Percentiles rank a stretch among this genome's conserved stretches.
phyloP scores from a whole-genome alignment of 2,888 invertebrate genomes.

The Drosophila atripex region DNA sequence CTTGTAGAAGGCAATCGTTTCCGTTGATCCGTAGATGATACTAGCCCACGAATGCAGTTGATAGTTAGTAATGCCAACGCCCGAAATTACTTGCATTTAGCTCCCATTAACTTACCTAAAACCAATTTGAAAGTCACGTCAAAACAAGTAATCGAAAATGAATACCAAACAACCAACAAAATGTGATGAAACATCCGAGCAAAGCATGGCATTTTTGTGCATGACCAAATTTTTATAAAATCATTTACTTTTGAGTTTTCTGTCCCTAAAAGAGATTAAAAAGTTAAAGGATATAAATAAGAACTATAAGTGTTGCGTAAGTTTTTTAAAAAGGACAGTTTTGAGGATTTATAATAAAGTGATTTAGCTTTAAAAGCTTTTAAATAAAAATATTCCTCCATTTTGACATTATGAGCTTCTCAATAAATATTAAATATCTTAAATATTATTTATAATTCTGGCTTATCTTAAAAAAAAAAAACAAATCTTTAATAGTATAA shows the following conservation, averaged over 20 bases:
- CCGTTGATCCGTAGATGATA: conserved; percentile 23
- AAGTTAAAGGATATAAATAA: background rate
- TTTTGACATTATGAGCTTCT: too few relatives aligned
- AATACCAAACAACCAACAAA: conserved; percentile 14
- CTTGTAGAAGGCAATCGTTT: conserved; percentile 20
- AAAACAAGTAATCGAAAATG: conserved; percentile 22
- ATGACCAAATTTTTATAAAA: conserved; percentile 61
- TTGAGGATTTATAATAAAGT: too few relatives aligned
- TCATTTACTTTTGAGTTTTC: conserved; percentile 15
- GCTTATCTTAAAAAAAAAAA: too few relatives aligned
- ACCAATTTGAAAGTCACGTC: conserved; percentile 27
- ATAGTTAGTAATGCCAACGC: conserved; percentile 15
- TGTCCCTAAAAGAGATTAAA: background rate
- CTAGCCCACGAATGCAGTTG: conserved; percentile 29
- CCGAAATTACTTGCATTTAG: conserved; percentile 44
- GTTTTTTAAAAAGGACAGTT: too few relatives aligned
- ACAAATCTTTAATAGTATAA: too few relatives aligned
- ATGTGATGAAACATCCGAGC: conserved; percentile 37
- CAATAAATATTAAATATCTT: too few relatives aligned
- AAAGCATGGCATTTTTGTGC: conserved; percentile 83
- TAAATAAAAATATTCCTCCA: too few relatives aligned
- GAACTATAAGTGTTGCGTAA: background rate
- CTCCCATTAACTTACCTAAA: conserved; percentile 35
- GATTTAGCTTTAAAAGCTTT: too few relatives aligned
- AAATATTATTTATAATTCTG: too few relatives aligned